Evolutionary conservation across 1,140 invertebrate genomes (phyloP), one percentile per base, ranked within the genome.

Genomic region (Bombus pyrosoma): DNA sequence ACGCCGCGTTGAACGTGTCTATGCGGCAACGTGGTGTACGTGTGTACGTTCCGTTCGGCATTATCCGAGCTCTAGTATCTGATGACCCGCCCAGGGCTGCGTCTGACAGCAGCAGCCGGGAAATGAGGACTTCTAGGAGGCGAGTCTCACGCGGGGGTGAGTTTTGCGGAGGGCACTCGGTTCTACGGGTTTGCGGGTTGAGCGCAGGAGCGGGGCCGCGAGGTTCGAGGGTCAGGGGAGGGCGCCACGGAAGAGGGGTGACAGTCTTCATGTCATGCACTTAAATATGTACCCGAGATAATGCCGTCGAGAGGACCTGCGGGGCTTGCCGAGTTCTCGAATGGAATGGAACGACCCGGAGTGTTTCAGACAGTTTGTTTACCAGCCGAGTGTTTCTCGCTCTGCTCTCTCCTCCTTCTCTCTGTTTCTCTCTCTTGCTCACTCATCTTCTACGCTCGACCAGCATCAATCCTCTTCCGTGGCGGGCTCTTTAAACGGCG

Each of bases 291-390:
- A 95, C 92, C 92, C 92, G 92, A 94, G 93, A 95, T 95, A 94
- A 95, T 94, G 91, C 93, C 91, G 90, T 92, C 90, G 92, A 92
- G 93, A 93, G 92, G 87, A 92, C 88, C 90, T 86, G 87, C 85
- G 89, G 88, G 86, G 87, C 81, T 91, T 85, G 91, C 89, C 89
- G 85, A 89, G 86, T 91, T 91, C 90, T 92, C 89, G 86, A 93
- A 91, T 91, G 90, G 90, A 92, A 91, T 90, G 90, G 92, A 89
- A 89, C 91, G 90, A 84, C 85, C 86, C 90, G 89, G 92, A 93
- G 93, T 95, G 94, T 94, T 94, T 93, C 92, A 92, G 94, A 95
- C 94, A 95, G 93, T 94, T 95, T 95, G 94, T 95, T 95, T 95
- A 93, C 93, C 90, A 91, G 86, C 90, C 88, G 87, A 92, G 91